Evolutionary conservation across 2,113 vertebrate species (phyloP).

Genomic region (Bubo bubo): DNA sequence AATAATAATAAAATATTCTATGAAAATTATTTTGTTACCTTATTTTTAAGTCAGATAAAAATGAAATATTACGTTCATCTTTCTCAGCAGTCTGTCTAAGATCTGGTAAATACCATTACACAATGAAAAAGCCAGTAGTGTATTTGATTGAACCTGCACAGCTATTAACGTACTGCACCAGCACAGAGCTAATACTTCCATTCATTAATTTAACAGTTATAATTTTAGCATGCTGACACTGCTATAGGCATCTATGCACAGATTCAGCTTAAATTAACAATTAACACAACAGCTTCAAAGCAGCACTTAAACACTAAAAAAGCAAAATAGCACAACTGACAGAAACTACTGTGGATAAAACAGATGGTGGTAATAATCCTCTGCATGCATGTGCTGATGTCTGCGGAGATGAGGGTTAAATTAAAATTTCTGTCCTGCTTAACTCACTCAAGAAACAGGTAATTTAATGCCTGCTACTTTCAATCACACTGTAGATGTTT

Average conservation of each 20-base stretch:
- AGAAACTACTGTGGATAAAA: background rate
- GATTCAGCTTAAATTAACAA: slow-evolving; percentile 59
- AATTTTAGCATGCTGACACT: slow-evolving; percentile 39
- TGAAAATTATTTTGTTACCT: slow-evolving; percentile 54
- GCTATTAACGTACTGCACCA: slow-evolving; percentile 11
- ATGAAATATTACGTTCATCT: slow-evolving; percentile 38
- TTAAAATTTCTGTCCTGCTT: background rate
- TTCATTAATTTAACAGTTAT: slow-evolving; percentile 45
- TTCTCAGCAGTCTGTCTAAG: slow-evolving; percentile 60
- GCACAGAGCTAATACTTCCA: slow-evolving; percentile 42
- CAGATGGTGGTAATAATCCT: background rate
- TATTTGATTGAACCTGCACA: slow-evolving; percentile 48
- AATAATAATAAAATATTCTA: slow-evolving; percentile 41
- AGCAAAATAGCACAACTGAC: background rate
- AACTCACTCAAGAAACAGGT: background rate
- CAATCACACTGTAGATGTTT: background rate
- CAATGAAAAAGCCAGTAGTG: slow-evolving; percentile 10
- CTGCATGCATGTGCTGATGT: background rate
- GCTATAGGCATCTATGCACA: slow-evolving; percentile 14
- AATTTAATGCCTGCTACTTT: background rate
- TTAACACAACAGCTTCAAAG: slow-evolving; percentile 55
- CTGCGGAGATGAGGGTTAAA: background rate
- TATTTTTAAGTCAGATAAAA: slow-evolving; percentile 53
- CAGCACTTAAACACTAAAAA: background rate
- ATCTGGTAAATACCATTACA: slow-evolving; percentile 57